Base-by-base conservation (phyloP, 2,797 vertebrate species). In the Mallotus villosus region DNA sequence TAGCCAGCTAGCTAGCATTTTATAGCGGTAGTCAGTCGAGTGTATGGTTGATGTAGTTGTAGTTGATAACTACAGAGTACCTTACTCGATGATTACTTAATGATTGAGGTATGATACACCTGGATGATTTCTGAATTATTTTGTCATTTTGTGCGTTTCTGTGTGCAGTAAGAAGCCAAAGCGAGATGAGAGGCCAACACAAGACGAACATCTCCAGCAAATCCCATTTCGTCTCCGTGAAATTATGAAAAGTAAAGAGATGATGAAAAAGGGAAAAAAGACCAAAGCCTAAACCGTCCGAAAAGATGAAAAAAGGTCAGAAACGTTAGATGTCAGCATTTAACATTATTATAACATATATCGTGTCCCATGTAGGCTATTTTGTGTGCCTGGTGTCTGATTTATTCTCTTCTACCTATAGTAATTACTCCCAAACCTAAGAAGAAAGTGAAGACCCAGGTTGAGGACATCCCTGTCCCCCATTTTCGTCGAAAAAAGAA, bases 161-260 rank as follows among this genome's bases (percentile, higher is more conserved):
- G 60, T 91, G 62, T 91, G 87, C 2, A 86, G 81, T 3, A 85
- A 84, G 60, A 92, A 86, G 68, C 83, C 75, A 25, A 94, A 93
- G 76, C 77, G 84, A 83, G 85, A 90, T 71, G 89, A 79, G 32
- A 93, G 92, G 67, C 86, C 91, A 12, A 87, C 81, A 21, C 85
- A 82, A 46, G 87, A 83, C 0, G 92, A 96, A 0, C 94, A 96
- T 41, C 92, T 99, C 66, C 81, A 94, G 71, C 87, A 93, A 75
- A 98, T 99, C 80, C 97, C 97, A 0, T 98, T 93, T 75, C 94
- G 90, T 16, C 93, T 99, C n/a, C 91, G 94, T 59, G 96, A 97
- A 83, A 96, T 99, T 0, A 97, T 99, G 89, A 94, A 82, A 82
- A 95, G 93, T 84, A 93, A 92, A 0, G 91, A 96, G 59, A 91